phyloP scores from a whole-genome alignment of 2,113 vertebrate species.

The Brachionichthys hirsutus region DNA sequence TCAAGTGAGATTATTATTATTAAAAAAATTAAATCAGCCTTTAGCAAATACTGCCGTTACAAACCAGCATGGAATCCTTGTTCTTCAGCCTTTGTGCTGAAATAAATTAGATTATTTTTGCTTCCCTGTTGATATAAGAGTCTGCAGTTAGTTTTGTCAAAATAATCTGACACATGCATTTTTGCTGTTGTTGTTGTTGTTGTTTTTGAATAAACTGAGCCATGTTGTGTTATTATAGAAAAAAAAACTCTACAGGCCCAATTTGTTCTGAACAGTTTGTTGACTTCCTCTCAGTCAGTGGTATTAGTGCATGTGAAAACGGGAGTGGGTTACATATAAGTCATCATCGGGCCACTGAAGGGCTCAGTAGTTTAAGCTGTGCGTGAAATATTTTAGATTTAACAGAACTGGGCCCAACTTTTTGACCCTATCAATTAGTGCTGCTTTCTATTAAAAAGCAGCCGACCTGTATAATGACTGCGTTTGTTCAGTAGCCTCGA shows the following conservation, averaged over 20 bases:
- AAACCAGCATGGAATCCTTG: no score
- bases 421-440: slow-evolving; percentile 30
- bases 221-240: no score
- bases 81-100: no score
- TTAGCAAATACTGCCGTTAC: no score
- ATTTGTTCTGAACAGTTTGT: not conserved
- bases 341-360: not conserved
- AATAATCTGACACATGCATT: not conserved
- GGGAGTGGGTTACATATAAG: not conserved
- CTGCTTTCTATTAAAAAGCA: slow-evolving; percentile 49
- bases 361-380: not conserved
- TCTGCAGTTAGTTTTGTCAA: slow-evolving; percentile 3
- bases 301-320: no score
- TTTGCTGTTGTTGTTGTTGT: not conserved
- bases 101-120: no score
- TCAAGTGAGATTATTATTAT: no score
- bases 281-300: not conserved
- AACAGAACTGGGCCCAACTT: slow-evolving; percentile 26
- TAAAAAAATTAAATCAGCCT: no score
- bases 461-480: slow-evolving; percentile 65
- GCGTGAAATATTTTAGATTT: slow-evolving; percentile 19
- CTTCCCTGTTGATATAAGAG: no score
- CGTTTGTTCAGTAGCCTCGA: slow-evolving; percentile 79
- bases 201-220: not conserved
- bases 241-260: not conserved